Base-by-base conservation (phyloP, 2,888 invertebrate species). In the Zaprionus lineosus region DNA sequence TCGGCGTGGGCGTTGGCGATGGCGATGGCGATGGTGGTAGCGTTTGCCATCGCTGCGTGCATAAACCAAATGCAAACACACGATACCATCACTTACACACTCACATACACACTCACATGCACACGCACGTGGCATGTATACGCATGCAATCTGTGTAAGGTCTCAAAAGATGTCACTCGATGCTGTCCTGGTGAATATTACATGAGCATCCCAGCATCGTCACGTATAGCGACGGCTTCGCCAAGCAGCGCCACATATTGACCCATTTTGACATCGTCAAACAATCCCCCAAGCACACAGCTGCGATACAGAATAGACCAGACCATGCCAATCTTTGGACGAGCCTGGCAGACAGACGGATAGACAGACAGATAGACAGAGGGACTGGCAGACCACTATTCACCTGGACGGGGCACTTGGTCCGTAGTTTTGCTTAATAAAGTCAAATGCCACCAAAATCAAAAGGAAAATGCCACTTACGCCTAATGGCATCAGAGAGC, bases 391-490 rank as follows among this genome's bases (percentile, higher is more conserved):
- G 11, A 21, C 40, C 6, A 4, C 14, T 18, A 40, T 48, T 36
- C 52, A 60, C 59, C 52, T 73, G 53, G 29, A 26, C 55, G 26
- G 28, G 56, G 34, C n/a, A 34, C 12, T 55, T 36, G 28, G 15
- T 28, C 15, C 28, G 60, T 66, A 68, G 62, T 75, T 73, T 61
- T 60, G 63, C 68, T 77, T 79, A 81, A 81, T 82, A 81, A 79
- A 74, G 77, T 75, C 74, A 77, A 81, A 81, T 74, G 77, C 79
- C 78, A 76, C 74, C 74, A 65, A 81, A 79, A 81, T 79, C 78
- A 78, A 81, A 77, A 73, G 81, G 79, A 82, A 76, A 77, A 75
- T 61, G 74, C 79, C 83, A 82, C 83, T 81, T 81, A 82, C 68
- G 70, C 56, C 83, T 77, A 82, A 81, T 81, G 79, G 77, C 79